Conservation (phyloP, 2,888 invertebrate species). For the Mystacides longicornis region DNA sequence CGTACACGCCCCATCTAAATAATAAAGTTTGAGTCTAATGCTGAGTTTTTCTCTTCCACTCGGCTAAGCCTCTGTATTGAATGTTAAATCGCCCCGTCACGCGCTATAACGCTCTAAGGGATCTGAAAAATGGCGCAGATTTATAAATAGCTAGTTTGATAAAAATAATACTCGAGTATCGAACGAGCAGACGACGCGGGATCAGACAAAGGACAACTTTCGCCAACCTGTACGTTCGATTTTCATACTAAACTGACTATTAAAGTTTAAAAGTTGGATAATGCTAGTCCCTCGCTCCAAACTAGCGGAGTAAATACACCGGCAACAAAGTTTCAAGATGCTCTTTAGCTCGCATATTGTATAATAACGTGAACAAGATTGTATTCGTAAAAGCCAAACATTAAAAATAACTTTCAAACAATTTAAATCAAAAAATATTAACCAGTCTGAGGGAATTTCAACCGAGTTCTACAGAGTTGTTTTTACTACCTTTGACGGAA, state of each 20-base stretch:
- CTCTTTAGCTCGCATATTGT: neutral
- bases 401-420: neutral
- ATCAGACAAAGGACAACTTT: neutral
- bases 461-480: no score
- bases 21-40: conserved; percentile 19
- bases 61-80: conserved; percentile 2
- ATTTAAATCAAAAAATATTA: no score
- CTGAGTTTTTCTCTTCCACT: conserved; percentile 10
- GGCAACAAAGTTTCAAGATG: neutral
- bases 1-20: neutral
- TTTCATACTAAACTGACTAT: neutral
- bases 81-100: conserved; percentile 7
- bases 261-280: neutral
- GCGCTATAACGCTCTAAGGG: conserved; percentile 6
- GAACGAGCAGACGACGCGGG: neutral
- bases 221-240: neutral
- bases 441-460: no score
- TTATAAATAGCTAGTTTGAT: neutral
- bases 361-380: neutral
- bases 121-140: conserved; percentile 5
- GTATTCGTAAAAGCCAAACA: neutral
- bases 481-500: no score
- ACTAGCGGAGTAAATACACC: neutral
- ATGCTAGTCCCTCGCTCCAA: neutral
- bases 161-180: neutral